Percentiles rank a stretch among this genome's conserved stretches.
phyloP scores from a whole-genome alignment of 2,888 invertebrate species.

The Drosophila sordidula region DNA sequence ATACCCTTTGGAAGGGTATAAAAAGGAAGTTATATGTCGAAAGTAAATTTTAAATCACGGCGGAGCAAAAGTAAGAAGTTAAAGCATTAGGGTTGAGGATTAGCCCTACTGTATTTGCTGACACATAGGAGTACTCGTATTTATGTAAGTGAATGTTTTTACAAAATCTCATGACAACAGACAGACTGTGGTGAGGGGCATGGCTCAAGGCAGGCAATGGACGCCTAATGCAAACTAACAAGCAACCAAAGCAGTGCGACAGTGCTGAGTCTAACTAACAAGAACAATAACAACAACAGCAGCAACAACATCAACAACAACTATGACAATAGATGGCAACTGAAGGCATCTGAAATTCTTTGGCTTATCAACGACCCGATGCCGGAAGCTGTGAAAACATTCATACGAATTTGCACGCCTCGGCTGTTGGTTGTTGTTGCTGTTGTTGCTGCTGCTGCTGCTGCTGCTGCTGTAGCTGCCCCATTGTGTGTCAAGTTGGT shows the following conservation, averaged over 20 bases:
- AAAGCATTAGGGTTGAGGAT: slow-evolving; percentile 6
- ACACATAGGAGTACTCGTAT: slow-evolving; percentile 6
- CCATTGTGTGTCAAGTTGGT: slow-evolving; percentile 49
- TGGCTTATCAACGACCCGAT: slow-evolving; percentile 71
- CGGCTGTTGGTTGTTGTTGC: slow-evolving; percentile 34
- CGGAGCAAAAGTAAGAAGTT: not conserved
- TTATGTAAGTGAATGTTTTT: slow-evolving; percentile 33
- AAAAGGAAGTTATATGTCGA: slow-evolving; percentile 4
- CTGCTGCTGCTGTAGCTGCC: slow-evolving; percentile 5
- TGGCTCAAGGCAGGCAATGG: slow-evolving; percentile 60
- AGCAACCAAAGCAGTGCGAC: slow-evolving; percentile 39
- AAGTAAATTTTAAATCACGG: slow-evolving; percentile 13
- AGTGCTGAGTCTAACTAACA: slow-evolving; percentile 34
- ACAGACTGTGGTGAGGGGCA: slow-evolving; percentile 5
- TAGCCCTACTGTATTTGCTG: not conserved
- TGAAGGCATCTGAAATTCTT: slow-evolving; percentile 73
- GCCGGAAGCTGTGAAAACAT: slow-evolving; percentile 77
- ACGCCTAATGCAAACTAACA: slow-evolving; percentile 74
- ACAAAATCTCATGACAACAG: slow-evolving; percentile 39
- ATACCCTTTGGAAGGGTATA: not conserved
- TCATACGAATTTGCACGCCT: slow-evolving; percentile 76
- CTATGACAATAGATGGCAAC: slow-evolving; percentile 39
- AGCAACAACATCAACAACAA: slow-evolving; percentile 33
- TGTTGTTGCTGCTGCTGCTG: slow-evolving; percentile 20
- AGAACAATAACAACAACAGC: slow-evolving; percentile 17